These are phyloP conservation scores for Tipula confusa DNA, from an alignment of 2,888 invertebrate genomes.

Conservation along the genomic window DNA sequence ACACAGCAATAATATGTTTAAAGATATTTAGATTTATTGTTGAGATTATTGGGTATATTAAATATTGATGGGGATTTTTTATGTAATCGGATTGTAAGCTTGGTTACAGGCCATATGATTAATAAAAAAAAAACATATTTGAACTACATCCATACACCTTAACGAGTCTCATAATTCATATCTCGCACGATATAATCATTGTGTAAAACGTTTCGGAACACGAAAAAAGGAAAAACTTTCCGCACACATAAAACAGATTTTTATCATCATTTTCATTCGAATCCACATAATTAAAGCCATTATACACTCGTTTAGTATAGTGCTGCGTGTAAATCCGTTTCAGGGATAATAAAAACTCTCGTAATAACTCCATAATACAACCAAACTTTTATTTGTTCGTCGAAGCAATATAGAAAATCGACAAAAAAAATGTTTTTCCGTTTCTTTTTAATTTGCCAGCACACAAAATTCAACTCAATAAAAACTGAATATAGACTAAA, in stretches of 20 bases:
- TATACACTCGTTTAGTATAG: not conserved
- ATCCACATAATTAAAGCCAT: constrained; percentile 20
- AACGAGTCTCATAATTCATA: not conserved
- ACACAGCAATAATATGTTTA: not conserved
- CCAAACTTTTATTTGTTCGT: not conserved
- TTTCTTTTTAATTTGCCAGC: not conserved
- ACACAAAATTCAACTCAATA: not conserved
- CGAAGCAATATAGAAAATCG: not conserved
- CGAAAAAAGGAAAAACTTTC: not conserved
- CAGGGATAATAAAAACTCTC: not conserved
- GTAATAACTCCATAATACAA: constrained; percentile 12
- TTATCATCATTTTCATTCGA: constrained; percentile 15
- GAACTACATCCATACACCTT: not conserved
- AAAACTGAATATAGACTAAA: not conserved
- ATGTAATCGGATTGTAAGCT: not conserved
- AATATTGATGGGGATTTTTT: not conserved
- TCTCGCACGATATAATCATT: not conserved
- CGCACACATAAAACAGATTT: not conserved
- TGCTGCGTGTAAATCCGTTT: not conserved
- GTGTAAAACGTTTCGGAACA: not conserved
- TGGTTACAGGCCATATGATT: too few relatives aligned
- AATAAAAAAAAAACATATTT: too few relatives aligned
- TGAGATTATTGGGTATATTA: not conserved
- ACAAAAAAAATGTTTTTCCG: too few relatives aligned
- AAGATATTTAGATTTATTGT: constrained; percentile 3